Evolutionary conservation across 2,888 invertebrate species (phyloP), one percentile per base, ranked within the genome.

Genomic region (Hirtodrosophila alboralis): DNA sequence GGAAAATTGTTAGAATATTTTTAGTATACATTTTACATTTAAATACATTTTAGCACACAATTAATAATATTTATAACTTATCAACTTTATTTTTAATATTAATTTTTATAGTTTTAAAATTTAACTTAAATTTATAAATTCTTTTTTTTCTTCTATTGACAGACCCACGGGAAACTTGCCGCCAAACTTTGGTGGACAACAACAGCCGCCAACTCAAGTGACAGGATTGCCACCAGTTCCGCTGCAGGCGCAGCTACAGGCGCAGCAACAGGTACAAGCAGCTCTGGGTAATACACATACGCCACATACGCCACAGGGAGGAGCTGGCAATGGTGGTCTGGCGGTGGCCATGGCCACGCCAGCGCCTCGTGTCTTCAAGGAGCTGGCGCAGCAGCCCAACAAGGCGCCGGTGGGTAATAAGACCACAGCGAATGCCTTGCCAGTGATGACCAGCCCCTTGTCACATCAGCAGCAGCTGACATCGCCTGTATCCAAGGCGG

Each of bases 91-190:
- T n/a, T n/a, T n/a, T n/a, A n/a, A n/a, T n/a, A n/a, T n/a, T n/a
- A n/a, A n/a, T n/a, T n/a, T n/a, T n/a, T n/a, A n/a, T n/a, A n/a
- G n/a, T n/a, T n/a, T n/a, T n/a, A n/a, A n/a, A n/a, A 21, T n/a
- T 21, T 13, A n/a, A 30, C 1, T 3, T 21, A 9, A 8, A 16
- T 10, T 12, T 26, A 4, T 0, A 26, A n/a, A 4, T 4, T 0
- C 7, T 5, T n/a, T 0, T 34, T 41, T 12, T 7, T 7, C 28
- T 36, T 33, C 45, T 58, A 40, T 21, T 88, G 88, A 23, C 86
- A 92, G 92, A 80, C 91, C 92, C 37, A 92, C 92, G 23, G 92
- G 91, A 45, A 92, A 92, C 70, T 89, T 91, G 58, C 87, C 91
- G 12, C 67, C 84, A 21, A 87, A 85, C 79, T 90, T 81, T 47